Evolutionary conservation across 2,888 invertebrate species (phyloP), one percentile per base, ranked within the genome.

Genomic region (Fissipunctia ypsillon): DNA sequence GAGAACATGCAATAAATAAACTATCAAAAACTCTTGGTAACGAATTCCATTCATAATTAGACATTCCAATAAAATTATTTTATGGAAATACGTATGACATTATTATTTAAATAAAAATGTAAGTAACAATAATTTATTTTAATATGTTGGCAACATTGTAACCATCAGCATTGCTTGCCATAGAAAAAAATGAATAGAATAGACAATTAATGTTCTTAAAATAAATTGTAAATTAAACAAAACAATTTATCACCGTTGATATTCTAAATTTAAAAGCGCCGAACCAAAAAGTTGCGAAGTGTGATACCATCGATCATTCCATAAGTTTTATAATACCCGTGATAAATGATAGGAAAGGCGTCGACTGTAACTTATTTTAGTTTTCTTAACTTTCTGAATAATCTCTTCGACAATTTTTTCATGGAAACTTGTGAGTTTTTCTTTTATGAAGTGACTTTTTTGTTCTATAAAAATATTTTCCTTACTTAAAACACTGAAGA

Each of bases 261-360:
- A 61, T 82, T 79, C 59, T 38, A 76, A 73, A 83, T 79, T 73
- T 65, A 61, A 82, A 78, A 78, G 50, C 56, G n/a, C 14, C 38
- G 31, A 48, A 56, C 71, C 72, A 64, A 76, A 82, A 81, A 81
- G 79, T 83, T 69, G 45, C 25, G 7, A 73, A 83, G 76, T 60
- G 22, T 61, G 69, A 66, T 68, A 73, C 50, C 80, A 83, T 82
- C 82, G 83, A 82, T 82, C 82, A 76, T 80, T 68, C 31, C 80
- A 73, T 73, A 82, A 82, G 76, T 83, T 82, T 82, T 73, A 73
- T 82, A 83, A 80, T 83, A 80, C 72, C 65, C 45, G 45, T 83
- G 83, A 82, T 82, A 82, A 82, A 82, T 83, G 80, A 76, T 83
- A 82, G 76, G 76, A 80, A 80, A 76, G 80, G 69, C 83, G 81